phyloP scores from a whole-genome alignment of 2,888 invertebrate genomes.

The Alentia gelatinosa region DNA sequence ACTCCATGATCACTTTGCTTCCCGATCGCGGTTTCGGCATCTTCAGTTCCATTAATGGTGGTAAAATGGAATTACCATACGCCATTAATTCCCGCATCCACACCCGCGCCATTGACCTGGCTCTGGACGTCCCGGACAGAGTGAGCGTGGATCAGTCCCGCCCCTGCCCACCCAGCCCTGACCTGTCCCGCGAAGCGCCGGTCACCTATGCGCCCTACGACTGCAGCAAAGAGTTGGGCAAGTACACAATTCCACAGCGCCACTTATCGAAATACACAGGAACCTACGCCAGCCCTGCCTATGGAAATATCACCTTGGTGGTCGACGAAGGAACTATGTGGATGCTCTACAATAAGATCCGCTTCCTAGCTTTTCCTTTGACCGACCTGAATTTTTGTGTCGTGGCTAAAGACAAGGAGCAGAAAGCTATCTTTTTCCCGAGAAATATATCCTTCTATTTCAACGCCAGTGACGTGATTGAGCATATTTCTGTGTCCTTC shows the following conservation, averaged over 20 bases:
- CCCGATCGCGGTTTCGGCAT: not conserved
- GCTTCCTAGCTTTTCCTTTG: not conserved
- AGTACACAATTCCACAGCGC: not conserved
- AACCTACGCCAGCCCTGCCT: not conserved
- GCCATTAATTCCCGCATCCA: constrained; percentile 10
- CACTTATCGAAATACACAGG: not conserved
- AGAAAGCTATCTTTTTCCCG: not conserved
- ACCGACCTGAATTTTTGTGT: not conserved
- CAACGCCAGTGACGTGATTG: not conserved
- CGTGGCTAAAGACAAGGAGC: not conserved
- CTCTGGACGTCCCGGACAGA: not conserved
- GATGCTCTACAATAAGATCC: not conserved
- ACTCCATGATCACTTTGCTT: constrained; percentile 41
- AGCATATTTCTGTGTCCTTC: not conserved
- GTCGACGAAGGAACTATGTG: not conserved
- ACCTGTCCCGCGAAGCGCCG: not conserved
- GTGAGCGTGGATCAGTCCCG: not conserved
- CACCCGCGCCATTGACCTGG: constrained; percentile 39
- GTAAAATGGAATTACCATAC: not conserved
- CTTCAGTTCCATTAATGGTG: constrained; percentile 22
- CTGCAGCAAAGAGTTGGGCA: not conserved
- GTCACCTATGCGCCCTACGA: not conserved
- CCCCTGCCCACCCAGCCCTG: not conserved
- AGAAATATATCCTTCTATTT: not conserved
- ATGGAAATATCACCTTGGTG: not conserved